Evolutionary conservation across 2,113 vertebrate species (phyloP).

Genomic region (Sturnus vulgaris): DNA sequence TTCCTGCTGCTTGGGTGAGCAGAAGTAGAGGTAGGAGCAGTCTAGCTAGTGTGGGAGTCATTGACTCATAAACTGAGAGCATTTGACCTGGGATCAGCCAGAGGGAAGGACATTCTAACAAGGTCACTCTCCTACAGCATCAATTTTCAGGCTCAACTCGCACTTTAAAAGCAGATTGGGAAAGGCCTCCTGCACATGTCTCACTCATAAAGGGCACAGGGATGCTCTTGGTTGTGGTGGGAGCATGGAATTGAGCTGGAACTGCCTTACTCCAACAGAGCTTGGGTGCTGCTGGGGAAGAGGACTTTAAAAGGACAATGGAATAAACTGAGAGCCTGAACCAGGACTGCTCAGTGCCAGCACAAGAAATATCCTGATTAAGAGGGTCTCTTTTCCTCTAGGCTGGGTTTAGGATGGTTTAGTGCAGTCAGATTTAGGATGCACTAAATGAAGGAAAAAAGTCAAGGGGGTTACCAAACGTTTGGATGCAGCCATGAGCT

Average conservation of each 20-base stretch:
- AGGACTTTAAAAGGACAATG: background rate
- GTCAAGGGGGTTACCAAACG: background rate
- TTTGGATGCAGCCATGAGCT: background rate
- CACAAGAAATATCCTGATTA: background rate
- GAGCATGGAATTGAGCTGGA: background rate
- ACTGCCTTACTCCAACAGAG: background rate
- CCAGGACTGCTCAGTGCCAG: background rate
- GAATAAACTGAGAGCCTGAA: background rate
- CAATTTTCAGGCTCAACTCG: background rate
- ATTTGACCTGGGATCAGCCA: background rate
- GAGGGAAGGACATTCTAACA: background rate
- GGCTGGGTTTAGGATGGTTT: background rate
- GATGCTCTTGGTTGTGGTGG: background rate
- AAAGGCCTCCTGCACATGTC: background rate
- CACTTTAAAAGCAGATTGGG: background rate
- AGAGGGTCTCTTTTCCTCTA: background rate
- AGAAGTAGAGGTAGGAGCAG: background rate
- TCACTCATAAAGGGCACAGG: background rate
- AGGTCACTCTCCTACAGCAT: slow-evolving; percentile 15
- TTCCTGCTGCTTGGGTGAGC: accelerated
- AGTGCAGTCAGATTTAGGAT: background rate
- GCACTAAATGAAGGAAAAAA: background rate
- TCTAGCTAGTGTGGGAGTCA: background rate
- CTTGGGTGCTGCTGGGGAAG: background rate
- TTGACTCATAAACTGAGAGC: background rate